Percentiles rank a stretch among this genome's conserved stretches.
Conservation (phyloP, 2,888 invertebrate genomes). For the Thera obeliscata region DNA sequence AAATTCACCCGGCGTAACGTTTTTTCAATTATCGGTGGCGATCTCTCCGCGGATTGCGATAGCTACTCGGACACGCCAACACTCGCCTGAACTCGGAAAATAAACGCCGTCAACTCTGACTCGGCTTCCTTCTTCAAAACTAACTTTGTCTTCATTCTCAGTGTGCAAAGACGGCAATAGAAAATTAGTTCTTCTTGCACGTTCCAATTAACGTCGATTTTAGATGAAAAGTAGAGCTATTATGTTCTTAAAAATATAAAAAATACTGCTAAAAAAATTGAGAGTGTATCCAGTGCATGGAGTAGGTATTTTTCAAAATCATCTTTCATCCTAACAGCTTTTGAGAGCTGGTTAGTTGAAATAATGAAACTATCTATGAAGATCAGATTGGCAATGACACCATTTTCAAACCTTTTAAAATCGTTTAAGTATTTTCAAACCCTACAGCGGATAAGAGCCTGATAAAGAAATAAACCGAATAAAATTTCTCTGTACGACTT, state of each 20-base stretch:
- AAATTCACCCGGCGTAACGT: constrained; percentile 77
- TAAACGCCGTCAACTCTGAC: constrained; percentile 25
- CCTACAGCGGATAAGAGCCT: not conserved
- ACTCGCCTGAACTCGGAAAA: constrained; percentile 49
- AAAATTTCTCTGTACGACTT: constrained; percentile 53
- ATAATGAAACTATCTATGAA: not conserved
- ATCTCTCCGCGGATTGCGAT: constrained; percentile 73
- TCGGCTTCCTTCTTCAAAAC: constrained; percentile 20
- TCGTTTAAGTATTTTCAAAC: not conserved
- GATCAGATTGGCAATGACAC: not conserved
- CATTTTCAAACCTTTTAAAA: not conserved
- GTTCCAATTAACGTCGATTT: too few species aligned
- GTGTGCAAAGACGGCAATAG: not conserved
- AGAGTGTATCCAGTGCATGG: too few species aligned
- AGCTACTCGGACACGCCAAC: constrained; percentile 68
- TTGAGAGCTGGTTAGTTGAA: too few species aligned
- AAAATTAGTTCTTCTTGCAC: not conserved
- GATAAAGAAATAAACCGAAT: constrained; percentile 29
- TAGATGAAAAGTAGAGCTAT: too few species aligned
- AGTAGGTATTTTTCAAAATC: too few species aligned
- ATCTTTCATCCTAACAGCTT: too few species aligned
- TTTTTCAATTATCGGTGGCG: constrained; percentile 77
- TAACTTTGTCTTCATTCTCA: constrained; percentile 21
- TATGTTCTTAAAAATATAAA: too few species aligned
- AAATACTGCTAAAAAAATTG: too few species aligned